A percentile compares a stretch with the other conserved stretches of the same genome.
Conservation (phyloP, 92 coral and sea anemone species). For the Galaxea fascicularis region DNA sequence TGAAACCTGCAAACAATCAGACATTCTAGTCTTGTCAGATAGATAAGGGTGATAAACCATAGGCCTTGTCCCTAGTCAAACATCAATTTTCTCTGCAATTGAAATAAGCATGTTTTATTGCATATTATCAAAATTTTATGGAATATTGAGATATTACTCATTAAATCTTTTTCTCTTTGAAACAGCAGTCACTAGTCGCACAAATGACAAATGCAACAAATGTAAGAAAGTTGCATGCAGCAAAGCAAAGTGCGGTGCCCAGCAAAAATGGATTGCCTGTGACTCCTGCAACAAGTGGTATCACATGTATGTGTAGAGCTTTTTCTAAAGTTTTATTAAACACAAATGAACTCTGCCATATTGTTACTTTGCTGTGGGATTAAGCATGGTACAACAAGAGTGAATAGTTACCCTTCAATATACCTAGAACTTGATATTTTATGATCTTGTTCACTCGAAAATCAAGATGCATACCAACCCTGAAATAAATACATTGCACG, state of each 20-base stretch:
- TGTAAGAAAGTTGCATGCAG: neutral
- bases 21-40: too few relatives aligned
- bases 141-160: neutral
- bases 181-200: neutral
- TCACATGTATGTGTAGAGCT: neutral
- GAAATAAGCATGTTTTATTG: neutral
- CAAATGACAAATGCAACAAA: neutral
- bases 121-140: neutral
- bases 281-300: conserved; percentile 5
- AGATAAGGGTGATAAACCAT: too few relatives aligned
- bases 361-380: too few relatives aligned
- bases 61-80: too few relatives aligned
- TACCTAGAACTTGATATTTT: too few relatives aligned
- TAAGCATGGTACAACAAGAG: neutral
- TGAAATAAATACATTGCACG: too few relatives aligned
- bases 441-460: too few relatives aligned
- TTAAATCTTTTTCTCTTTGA: neutral
- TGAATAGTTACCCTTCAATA: neutral
- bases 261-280: neutral
- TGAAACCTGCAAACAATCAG: too few relatives aligned
- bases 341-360: too few relatives aligned
- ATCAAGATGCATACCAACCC: too few relatives aligned
- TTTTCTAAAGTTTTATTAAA: too few relatives aligned
- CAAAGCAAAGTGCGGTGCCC: neutral
- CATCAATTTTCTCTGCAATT: too few relatives aligned